phyloP scores from a whole-genome alignment of 2,888 invertebrate genomes.

The Pimpla rufipes region DNA sequence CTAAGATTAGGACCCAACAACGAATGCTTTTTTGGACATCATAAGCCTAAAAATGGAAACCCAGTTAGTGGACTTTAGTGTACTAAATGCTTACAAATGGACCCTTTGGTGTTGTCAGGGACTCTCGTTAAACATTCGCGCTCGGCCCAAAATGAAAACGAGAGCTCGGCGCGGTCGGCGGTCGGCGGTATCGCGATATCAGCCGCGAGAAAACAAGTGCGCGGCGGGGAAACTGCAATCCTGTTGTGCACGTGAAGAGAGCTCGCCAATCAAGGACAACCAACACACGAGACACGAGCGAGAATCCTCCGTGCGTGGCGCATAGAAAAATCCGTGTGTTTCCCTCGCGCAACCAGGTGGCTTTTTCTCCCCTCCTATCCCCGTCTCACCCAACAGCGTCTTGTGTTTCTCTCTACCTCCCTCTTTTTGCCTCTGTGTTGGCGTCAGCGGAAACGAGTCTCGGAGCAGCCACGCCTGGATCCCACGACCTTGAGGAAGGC shows the following conservation, averaged over 20 bases:
- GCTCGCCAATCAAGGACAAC: conserved; percentile 15
- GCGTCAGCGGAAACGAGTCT: conserved; percentile 13
- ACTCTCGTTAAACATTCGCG: not conserved
- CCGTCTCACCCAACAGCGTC: not conserved
- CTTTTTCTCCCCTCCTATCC: not conserved
- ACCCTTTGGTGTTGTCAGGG: too few relatives aligned
- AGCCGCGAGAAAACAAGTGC: not conserved
- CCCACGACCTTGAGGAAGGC: conserved; percentile 65
- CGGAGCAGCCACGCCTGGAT: conserved; percentile 64
- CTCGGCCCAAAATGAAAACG: conserved; percentile 4
- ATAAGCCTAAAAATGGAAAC: too few relatives aligned
- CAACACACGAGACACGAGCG: not conserved
- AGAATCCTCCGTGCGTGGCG: conserved; percentile 12
- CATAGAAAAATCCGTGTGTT: conserved; percentile 22
- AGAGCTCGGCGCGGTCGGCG: not conserved
- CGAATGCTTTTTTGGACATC: too few relatives aligned
- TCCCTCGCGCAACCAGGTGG: too few relatives aligned
- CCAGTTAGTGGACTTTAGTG: too few relatives aligned
- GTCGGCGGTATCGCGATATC: not conserved
- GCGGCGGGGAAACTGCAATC: not conserved
- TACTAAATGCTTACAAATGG: too few relatives aligned
- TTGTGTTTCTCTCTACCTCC: not conserved
- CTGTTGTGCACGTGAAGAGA: not conserved
- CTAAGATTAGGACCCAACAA: too few relatives aligned
- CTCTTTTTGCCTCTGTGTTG: not conserved